A percentile compares a stretch with the other conserved stretches of the same genome.
These are phyloP conservation scores for Ophion costatus DNA, from an alignment of 2,888 invertebrate genomes.

Conservation along the genomic window DNA sequence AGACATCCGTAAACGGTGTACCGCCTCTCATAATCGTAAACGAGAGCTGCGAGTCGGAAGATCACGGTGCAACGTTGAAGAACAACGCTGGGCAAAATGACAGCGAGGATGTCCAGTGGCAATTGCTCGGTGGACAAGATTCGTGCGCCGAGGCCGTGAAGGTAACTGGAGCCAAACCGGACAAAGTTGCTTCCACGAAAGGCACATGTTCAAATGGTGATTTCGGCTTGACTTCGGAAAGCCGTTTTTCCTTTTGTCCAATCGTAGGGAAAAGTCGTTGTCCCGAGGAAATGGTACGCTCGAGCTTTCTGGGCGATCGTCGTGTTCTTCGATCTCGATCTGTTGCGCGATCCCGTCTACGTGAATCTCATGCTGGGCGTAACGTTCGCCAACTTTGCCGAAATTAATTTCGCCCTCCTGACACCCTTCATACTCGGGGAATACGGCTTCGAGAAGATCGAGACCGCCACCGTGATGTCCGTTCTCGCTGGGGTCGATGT, in stretches of 20 bases:
- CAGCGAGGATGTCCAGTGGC: conserved; percentile 32
- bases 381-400: conserved; percentile 89
- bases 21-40: conserved; percentile 67
- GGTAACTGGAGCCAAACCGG: conserved; percentile 63
- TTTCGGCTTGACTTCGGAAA: conserved; percentile 49
- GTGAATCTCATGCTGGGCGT: conserved; percentile 89
- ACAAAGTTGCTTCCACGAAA: conserved; percentile 30
- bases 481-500: conserved; percentile 88
- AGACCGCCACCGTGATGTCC: conserved; percentile 89
- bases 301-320: conserved; percentile 85
- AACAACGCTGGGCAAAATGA: conserved; percentile 20
- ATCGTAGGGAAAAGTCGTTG: conserved; percentile 42
- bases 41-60: conserved; percentile 69
- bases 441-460: conserved; percentile 86
- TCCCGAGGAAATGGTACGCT: conserved; percentile 59
- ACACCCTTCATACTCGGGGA: conserved; percentile 90
- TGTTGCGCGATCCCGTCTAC: conserved; percentile 88
- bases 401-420: conserved; percentile 89
- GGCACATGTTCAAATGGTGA: conserved; percentile 27
- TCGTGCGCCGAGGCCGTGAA: conserved; percentile 48
- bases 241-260: conserved; percentile 30
- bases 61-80: conserved; percentile 25
- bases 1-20: conserved; percentile 47
- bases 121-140: conserved; percentile 20
- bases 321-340: conserved; percentile 89